Base-by-base conservation (phyloP, 1,140 invertebrate genomes). In the Sarcophaga peregrina region DNA sequence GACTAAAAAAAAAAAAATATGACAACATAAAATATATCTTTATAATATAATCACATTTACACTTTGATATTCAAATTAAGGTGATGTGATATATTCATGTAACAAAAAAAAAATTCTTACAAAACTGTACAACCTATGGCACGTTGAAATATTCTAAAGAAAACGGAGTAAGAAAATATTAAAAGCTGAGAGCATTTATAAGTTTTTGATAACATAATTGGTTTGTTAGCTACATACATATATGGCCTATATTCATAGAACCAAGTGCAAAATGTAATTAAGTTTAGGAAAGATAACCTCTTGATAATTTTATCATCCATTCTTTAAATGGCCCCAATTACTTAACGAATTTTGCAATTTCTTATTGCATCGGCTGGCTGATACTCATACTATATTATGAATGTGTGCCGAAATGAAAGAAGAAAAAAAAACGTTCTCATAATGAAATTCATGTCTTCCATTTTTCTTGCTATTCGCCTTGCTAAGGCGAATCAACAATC, bases 31-130 rank as follows among this genome's bases (percentile, higher is more conserved):
- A 37, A 37, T 58, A 58, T 58, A 6, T 58, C 5, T 58, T 58
- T 4, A 9, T 15, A 54, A 13, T 58, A 58, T 58, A 58, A 58
- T 58, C 54, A 58, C 54, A 58, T 58, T 58, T 10, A 58, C 13
- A 58, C 54, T 58, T 58, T 58, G 11, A 58, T 58, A 58, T 58
- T 58, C 54, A 58, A 58, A 58, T 58, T 58, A 58, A 58, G 15
- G 13, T 7, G 54, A 58, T 58, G 54, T n/a, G 54, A 58, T 13
- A 58, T n/a, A 58, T 37, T 37, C 54, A 58, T 58, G 54, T 58
- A 7, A 58, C 0, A 13, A 58, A 58, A 58, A 2, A 11, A 58
- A 10, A 5, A 11, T 11, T 2, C 11, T 13, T 13, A 3, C 13
- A 58, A 37, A 37, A 37, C 25, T 58, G 54, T 58, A 58, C 54